A percentile compares a stretch with the other conserved stretches of the same genome.
These are phyloP conservation scores for Isurus oxyrinchus DNA, from an alignment of 2,113 vertebrate species.

Conservation along the genomic window DNA sequence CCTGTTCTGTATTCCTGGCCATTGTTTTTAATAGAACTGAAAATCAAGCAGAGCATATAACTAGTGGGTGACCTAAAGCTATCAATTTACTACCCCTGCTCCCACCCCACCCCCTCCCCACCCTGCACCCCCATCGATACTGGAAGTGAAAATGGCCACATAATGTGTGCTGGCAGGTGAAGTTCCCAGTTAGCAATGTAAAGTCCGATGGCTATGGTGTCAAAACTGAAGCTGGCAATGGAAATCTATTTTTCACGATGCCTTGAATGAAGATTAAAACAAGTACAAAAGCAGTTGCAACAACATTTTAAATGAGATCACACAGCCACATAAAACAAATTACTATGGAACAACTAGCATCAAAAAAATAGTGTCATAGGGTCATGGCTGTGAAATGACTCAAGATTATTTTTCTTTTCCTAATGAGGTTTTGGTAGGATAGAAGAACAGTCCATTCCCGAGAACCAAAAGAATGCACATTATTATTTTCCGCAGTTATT, in stretches of 20 bases:
- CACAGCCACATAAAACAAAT: not conserved
- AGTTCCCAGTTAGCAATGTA: not conserved
- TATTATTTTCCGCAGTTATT: not conserved
- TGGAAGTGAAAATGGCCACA: too few relatives aligned
- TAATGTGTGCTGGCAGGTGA: not conserved
- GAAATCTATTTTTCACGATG: not conserved
- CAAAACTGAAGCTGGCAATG: not conserved
- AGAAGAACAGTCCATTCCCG: not conserved
- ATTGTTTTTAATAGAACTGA: not conserved
- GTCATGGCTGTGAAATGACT: too few relatives aligned
- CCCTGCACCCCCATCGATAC: not conserved
- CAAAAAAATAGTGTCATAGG: not conserved
- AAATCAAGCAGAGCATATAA: not conserved
- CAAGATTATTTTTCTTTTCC: not conserved
- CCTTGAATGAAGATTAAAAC: not conserved
- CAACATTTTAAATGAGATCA: not conserved
- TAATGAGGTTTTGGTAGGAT: not conserved
- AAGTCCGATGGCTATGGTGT: not conserved
- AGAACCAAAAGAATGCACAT: too few relatives aligned
- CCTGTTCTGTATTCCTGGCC: not conserved
- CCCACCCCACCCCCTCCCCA: not conserved
- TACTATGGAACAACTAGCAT: too few relatives aligned
- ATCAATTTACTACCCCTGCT: not conserved
- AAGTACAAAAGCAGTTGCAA: not conserved
- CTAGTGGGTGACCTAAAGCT: too few relatives aligned